phyloP scores from a whole-genome alignment of 2,888 invertebrate species.

The Cantharis nigra region DNA sequence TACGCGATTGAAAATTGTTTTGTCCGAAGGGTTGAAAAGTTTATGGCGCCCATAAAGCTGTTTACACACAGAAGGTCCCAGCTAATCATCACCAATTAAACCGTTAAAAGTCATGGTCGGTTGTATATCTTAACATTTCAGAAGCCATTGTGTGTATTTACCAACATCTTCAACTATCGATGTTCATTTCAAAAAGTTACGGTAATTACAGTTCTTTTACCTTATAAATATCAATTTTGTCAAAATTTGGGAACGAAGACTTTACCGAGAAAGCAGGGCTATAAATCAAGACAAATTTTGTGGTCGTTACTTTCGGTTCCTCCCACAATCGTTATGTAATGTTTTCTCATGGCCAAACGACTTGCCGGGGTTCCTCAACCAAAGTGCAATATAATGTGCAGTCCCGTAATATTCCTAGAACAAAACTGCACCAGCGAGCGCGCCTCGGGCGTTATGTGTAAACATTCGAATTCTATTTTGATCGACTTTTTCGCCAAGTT shows the following conservation, averaged over 20 bases:
- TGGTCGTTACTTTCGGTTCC: conserved; percentile 25
- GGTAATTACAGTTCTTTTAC: conserved; percentile 42
- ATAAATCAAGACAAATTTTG: conserved; percentile 25
- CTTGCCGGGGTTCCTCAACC: conserved; percentile 13
- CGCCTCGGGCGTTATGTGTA: conserved; percentile 8
- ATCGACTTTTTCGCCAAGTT: background rate
- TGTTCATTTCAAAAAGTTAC: conserved; percentile 41
- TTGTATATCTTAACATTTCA: conserved; percentile 9
- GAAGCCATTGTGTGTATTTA: background rate
- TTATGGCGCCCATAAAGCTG: conserved; percentile 64
- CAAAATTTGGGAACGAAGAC: conserved; percentile 4
- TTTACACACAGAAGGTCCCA: conserved; percentile 63
- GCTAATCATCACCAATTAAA: conserved; percentile 58
- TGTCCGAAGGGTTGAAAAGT: conserved; percentile 39
- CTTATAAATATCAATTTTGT: conserved; percentile 16
- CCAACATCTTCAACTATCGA: background rate
- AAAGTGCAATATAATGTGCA: conserved; percentile 15
- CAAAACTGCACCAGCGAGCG: conserved; percentile 10
- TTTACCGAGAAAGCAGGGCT: conserved; percentile 32
- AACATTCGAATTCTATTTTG: conserved; percentile 12
- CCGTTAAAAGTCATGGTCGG: conserved; percentile 41
- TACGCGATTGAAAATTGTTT: background rate
- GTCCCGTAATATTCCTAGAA: conserved; percentile 29
- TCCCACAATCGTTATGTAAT: conserved; percentile 25
- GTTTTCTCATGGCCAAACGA: conserved; percentile 12